These are phyloP conservation scores for Aphelinus certus DNA, from an alignment of 1,140 invertebrate species.

Conservation along the genomic window DNA sequence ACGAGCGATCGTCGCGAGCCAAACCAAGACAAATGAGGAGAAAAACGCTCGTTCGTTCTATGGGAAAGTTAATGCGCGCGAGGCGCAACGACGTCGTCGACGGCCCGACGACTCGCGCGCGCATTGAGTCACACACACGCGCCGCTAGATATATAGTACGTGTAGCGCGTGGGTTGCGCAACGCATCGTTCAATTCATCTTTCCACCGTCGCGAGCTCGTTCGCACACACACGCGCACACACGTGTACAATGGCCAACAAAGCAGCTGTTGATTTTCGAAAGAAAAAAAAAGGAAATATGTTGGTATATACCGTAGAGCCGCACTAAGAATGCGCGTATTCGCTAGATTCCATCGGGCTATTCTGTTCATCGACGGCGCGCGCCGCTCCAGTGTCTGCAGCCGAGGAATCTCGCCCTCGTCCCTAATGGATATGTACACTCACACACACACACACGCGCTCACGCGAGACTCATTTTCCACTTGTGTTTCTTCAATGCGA, in stretches of 20 bases:
- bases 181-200: constrained; percentile 24
- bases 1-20: background rate
- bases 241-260: background rate
- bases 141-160: background rate
- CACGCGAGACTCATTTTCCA: no score
- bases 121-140: constrained; percentile 28
- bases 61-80: constrained; percentile 19
- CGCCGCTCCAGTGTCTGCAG: no score
- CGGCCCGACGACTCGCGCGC: constrained; percentile 8
- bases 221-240: background rate
- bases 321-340: no score
- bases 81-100: background rate
- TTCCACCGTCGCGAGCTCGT: background rate
- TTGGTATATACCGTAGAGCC: no score
- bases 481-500: no score
- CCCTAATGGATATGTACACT: no score
- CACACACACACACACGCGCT: no score
- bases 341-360: no score
- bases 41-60: background rate
- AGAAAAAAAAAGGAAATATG: no score
- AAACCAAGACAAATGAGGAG: background rate
- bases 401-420: no score
- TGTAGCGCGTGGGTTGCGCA: constrained; percentile 24
- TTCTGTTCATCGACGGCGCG: no score
- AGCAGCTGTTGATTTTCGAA: no score